Conservation (phyloP, 2,888 invertebrate genomes). For the Drosophila aldrichi region DNA sequence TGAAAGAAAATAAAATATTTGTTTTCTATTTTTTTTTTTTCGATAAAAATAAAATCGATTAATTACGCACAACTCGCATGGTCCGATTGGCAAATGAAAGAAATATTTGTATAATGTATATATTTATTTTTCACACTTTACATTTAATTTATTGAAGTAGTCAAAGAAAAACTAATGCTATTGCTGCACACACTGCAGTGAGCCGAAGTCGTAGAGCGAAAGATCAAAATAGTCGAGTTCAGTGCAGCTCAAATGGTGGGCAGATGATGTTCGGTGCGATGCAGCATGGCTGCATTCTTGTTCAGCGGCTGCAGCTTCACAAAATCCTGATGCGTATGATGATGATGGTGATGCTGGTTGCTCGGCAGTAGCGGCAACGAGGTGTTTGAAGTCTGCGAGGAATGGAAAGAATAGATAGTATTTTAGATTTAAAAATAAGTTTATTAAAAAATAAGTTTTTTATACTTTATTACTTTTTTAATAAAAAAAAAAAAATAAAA, state of each 20-base stretch:
- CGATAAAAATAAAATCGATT: neutral
- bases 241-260: constrained; percentile 82
- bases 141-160: constrained; percentile 50
- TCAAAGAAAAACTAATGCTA: constrained; percentile 38
- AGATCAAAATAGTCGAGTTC: constrained; percentile 25
- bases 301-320: constrained; percentile 83
- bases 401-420: too few relatives aligned
- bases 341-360: constrained; percentile 78
- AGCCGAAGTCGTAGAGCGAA: constrained; percentile 13
- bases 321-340: constrained; percentile 78
- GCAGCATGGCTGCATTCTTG: constrained; percentile 78
- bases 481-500: too few relatives aligned
- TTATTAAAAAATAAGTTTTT: too few relatives aligned
- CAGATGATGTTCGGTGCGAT: constrained; percentile 85
- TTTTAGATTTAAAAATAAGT: too few relatives aligned
- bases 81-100: neutral
- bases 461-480: too few relatives aligned
- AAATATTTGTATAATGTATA: too few relatives aligned
- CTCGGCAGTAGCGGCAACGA: constrained; percentile 85
- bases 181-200: constrained; percentile 14
- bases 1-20: too few relatives aligned
- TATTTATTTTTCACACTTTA: constrained; percentile 51
- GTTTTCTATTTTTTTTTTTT: too few relatives aligned
- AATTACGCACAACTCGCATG: neutral
- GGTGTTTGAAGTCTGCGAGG: constrained; percentile 84